Evolutionary conservation across 30 jellyfish, hydroid and myxozoan species (phyloP).

Genomic region (Aurelia coerulea): DNA sequence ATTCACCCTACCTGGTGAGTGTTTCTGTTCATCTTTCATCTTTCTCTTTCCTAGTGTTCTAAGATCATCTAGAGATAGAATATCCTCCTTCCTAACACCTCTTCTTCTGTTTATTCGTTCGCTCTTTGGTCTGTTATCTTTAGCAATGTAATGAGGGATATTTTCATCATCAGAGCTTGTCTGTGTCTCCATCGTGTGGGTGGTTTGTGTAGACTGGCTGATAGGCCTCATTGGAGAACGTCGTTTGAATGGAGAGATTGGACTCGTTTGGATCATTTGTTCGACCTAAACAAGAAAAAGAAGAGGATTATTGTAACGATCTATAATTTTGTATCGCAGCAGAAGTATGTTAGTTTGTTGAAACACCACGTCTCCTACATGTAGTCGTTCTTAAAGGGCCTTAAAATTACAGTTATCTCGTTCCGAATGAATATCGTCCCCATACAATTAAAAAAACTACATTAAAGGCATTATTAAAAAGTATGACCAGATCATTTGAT

Average conservation of each 20-base stretch:
- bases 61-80: background rate
- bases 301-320: background rate
- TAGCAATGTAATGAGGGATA: background rate
- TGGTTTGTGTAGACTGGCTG: constrained; percentile 45
- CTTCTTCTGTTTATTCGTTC: background rate
- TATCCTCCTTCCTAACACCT: background rate
- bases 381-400: background rate
- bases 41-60: background rate
- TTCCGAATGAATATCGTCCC: no score
- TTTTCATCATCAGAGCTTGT: constrained; percentile 52
- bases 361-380: background rate
- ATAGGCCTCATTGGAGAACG: constrained; percentile 14
- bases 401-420: no score
- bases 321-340: background rate
- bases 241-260: constrained; percentile 43
- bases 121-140: background rate
- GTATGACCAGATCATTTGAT: no score
- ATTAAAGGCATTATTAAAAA: no score
- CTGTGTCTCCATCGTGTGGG: constrained; percentile 43
- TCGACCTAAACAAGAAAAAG: constrained; percentile 15
- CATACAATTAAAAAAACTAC: no score
- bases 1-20: constrained; percentile 21
- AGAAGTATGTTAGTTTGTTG: background rate
- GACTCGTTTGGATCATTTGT: constrained; percentile 67
- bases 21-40: background rate